These are phyloP conservation scores for Silurus lanzhouensis DNA, from an alignment of 2,797 vertebrate species.

Conservation along the genomic window DNA sequence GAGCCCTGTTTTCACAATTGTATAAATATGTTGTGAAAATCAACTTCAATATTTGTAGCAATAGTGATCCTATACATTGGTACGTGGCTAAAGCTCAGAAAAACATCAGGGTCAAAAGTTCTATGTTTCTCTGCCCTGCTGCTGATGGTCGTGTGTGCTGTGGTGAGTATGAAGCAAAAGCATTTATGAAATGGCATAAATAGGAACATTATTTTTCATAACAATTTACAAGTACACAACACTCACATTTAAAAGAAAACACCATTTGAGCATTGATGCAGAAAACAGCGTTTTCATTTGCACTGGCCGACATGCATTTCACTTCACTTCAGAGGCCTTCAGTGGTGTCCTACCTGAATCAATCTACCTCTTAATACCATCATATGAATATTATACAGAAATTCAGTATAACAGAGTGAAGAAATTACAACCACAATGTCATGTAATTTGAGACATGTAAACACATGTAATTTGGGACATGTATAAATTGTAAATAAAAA, in stretches of 20 bases:
- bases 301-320: no score
- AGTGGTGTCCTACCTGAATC: no score
- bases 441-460: no score
- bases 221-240: background rate
- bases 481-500: no score
- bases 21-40: slow-evolving; percentile 41
- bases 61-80: slow-evolving; percentile 21
- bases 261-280: no score
- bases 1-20: slow-evolving; percentile 62
- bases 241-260: background rate
- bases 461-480: no score
- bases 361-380: no score
- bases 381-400: no score
- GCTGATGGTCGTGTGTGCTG: background rate
- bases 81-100: background rate
- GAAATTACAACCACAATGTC: no score
- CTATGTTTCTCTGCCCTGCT: slow-evolving; percentile 2
- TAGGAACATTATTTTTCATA: background rate
- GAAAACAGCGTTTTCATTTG: no score
- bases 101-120: background rate
- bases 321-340: no score
- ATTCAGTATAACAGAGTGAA: no score
- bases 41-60: slow-evolving; percentile 6
- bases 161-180: background rate
- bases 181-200: background rate